phyloP scores from a whole-genome alignment of 2,888 invertebrate species.

The Ctena decussata region DNA sequence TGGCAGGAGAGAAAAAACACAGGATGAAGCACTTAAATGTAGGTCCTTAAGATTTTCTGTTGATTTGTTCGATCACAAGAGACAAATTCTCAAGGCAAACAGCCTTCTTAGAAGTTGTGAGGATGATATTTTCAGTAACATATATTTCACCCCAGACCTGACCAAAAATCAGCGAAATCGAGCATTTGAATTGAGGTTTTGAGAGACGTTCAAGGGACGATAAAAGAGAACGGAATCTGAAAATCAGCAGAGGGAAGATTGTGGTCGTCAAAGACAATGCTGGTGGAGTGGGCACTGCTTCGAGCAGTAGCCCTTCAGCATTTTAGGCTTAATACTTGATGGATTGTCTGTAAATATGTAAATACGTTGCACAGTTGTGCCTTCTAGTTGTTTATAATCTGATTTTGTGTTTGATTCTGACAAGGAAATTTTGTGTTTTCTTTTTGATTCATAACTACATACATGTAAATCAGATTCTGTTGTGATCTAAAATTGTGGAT shows the following conservation, averaged over 20 bases:
- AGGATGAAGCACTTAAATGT: background rate
- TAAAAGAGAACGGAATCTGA: background rate
- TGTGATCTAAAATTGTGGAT: too few relatives aligned
- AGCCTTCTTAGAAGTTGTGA: background rate
- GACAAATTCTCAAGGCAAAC: background rate
- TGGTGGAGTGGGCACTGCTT: too few relatives aligned
- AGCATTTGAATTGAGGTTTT: background rate
- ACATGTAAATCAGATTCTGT: too few relatives aligned
- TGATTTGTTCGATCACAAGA: background rate
- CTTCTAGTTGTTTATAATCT: too few relatives aligned
- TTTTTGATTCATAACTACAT: too few relatives aligned
- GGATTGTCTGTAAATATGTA: too few relatives aligned
- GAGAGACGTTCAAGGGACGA: background rate
- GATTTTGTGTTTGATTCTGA: too few relatives aligned
- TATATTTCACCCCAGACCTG: background rate
- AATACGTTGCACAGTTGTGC: too few relatives aligned
- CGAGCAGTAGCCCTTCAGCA: too few relatives aligned
- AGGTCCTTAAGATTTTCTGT: background rate
- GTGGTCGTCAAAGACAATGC: too few relatives aligned
- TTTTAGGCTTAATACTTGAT: too few relatives aligned
- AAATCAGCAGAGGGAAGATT: background rate
- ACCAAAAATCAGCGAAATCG: background rate
- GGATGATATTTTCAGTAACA: background rate
- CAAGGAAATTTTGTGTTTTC: too few relatives aligned
- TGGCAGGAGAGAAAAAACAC: background rate